Base-by-base conservation (phyloP, 2,888 invertebrate species). In the Hemicrepidius hirtus region DNA sequence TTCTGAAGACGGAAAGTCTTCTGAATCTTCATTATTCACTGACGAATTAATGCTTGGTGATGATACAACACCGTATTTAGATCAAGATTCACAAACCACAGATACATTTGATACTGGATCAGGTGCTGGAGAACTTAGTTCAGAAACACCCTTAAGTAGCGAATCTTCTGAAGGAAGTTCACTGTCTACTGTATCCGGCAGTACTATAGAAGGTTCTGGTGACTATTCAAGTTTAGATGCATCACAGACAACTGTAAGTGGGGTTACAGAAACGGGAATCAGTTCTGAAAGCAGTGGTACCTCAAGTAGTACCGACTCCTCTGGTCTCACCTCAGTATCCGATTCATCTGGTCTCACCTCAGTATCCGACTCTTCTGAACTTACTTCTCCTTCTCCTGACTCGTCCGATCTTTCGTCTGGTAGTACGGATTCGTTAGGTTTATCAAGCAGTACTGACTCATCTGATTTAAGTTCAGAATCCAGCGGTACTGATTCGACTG, bases 91-190 rank as follows among this genome's bases (percentile, higher is more conserved):
- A 1, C 10, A 35, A 1, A 57, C 20, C 9, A 57, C 55, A 1
- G 46, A 46, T 16, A 6, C 16, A 16, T 13, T 16, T 16, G 49
- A 49, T 50, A 24, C n/a, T n/a, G 84, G 85, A 35, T 85, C 85
- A 13, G 85, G 84, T 13, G 82, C 82, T 64, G 78, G 73, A 13
- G 76, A 78, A 66, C 20, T 78, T 3, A 78, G 49, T 18, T 32
- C 64, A 59, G 60, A 69, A 40, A n/a, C 40, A 24, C 20, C 60
- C 5, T 18, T 32, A 35, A 60, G 49, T 21, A 62, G 50, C 10
- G 28, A 50, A 6, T 69, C 63, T 12, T 59, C 68, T 20, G 49
- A 50, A 2, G 44, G 21, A 16, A 53, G 57, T 7, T 57, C 70
- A 1, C 68, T 73, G 32, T 44, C 46, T 46, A 35, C 60, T 28